Percentiles rank a stretch among this genome's conserved stretches.
Conservation (phyloP, 2,113 vertebrate genomes). For the Ceuthmochares aereus region DNA sequence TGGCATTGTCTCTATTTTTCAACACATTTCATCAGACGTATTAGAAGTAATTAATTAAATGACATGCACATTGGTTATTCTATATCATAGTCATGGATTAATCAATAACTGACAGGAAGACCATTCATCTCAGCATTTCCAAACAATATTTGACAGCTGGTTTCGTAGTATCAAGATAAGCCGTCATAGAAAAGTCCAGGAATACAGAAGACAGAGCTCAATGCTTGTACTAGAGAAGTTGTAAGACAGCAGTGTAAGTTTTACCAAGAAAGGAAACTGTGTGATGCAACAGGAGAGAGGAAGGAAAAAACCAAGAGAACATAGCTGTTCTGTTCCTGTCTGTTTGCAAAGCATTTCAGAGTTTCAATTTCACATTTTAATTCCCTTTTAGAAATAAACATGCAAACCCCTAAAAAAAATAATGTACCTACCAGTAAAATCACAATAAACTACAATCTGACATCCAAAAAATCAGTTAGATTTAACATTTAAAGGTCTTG, state of each 20-base stretch:
- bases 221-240: neutral
- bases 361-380: neutral
- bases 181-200: neutral
- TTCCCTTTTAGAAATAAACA: neutral
- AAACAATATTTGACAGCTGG: neutral
- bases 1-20: neutral
- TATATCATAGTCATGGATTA: neutral
- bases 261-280: neutral
- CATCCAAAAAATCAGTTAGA: neutral
- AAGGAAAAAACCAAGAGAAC: neutral
- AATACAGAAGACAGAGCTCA: neutral
- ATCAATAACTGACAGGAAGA: neutral
- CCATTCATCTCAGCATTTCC: neutral
- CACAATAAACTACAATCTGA: neutral
- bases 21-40: neutral
- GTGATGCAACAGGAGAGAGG: neutral
- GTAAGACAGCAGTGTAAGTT: neutral
- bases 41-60: neutral
- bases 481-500: neutral
- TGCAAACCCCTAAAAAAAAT: neutral
- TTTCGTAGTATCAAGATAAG: neutral
- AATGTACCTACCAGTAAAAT: neutral
- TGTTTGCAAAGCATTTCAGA: neutral
- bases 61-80: neutral
- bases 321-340: neutral